Evolutionary conservation across 2,888 invertebrate species (phyloP).

Genomic region (Eupeodes luniger): DNA sequence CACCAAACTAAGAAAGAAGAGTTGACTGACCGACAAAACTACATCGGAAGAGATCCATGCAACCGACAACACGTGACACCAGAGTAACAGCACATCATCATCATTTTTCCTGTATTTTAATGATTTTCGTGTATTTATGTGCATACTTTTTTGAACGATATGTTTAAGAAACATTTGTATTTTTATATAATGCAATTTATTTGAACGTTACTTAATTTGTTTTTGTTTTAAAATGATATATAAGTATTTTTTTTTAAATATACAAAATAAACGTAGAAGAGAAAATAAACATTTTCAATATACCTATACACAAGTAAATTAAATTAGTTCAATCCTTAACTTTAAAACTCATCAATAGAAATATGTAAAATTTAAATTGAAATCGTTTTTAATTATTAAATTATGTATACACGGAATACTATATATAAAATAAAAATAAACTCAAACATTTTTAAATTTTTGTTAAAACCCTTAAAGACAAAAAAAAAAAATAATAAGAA

Average conservation of each 20-base stretch:
- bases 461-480: constrained; percentile 60
- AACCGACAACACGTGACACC: too few species aligned
- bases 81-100: neutral
- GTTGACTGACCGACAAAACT: too few species aligned
- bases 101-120: constrained; percentile 39
- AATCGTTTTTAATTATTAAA: constrained; percentile 50
- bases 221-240: constrained; percentile 31
- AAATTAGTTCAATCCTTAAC: constrained; percentile 51
- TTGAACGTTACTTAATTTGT: constrained; percentile 70
- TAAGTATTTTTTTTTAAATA: constrained; percentile 49
- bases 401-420: constrained; percentile 63
- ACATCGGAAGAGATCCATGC: too few species aligned
- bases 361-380: constrained; percentile 24
- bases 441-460: constrained; percentile 63
- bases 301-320: too few species aligned
- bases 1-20: too few species aligned
- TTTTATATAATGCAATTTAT: constrained; percentile 68
- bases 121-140: constrained; percentile 39
- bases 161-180: constrained; percentile 70
- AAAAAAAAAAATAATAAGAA: too few species aligned
- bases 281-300: constrained; percentile 49
- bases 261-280: constrained; percentile 26
- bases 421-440: constrained; percentile 63
- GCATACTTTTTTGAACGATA: constrained; percentile 49
- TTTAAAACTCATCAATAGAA: constrained; percentile 61